phyloP scores from a whole-genome alignment of 2,113 vertebrate species.

The Entomyzon cyanotis region DNA sequence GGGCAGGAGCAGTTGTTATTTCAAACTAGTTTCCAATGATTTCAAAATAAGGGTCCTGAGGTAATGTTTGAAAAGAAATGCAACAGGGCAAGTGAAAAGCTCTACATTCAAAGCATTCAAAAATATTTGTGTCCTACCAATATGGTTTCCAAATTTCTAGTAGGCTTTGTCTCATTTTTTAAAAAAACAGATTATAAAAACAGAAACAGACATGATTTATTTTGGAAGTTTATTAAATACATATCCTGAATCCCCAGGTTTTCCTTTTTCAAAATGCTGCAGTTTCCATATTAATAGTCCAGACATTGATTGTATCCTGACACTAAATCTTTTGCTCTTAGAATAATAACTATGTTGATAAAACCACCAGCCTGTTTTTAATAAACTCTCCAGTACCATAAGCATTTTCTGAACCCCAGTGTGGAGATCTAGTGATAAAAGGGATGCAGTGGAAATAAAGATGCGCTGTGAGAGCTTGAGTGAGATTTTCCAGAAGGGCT shows the following conservation, averaged over 20 bases:
- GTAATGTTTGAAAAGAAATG: background rate
- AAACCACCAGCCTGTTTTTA: constrained; percentile 17
- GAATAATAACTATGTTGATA: constrained; percentile 46
- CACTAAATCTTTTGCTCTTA: constrained; percentile 37
- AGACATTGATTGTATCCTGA: constrained; percentile 8
- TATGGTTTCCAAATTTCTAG: background rate
- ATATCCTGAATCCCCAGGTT: background rate
- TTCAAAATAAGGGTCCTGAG: constrained; percentile 1
- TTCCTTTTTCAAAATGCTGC: background rate
- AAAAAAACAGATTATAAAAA: background rate
- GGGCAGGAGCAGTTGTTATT: background rate
- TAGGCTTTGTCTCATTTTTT: background rate
- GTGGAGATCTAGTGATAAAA: constrained; percentile 1
- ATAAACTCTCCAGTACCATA: constrained; percentile 26
- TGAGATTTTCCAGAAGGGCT: constrained; percentile 31
- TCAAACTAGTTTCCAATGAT: background rate
- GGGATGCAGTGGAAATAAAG: background rate
- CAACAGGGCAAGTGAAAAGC: background rate
- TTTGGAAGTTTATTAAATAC: background rate
- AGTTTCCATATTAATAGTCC: background rate
- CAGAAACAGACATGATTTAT: background rate
- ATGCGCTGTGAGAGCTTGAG: background rate
- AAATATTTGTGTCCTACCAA: background rate
- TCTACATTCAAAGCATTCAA: background rate
- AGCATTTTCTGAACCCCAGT: constrained; percentile 33